Evolutionary conservation across 2,797 vertebrate species (phyloP).

Genomic region (Brotula barbata): DNA sequence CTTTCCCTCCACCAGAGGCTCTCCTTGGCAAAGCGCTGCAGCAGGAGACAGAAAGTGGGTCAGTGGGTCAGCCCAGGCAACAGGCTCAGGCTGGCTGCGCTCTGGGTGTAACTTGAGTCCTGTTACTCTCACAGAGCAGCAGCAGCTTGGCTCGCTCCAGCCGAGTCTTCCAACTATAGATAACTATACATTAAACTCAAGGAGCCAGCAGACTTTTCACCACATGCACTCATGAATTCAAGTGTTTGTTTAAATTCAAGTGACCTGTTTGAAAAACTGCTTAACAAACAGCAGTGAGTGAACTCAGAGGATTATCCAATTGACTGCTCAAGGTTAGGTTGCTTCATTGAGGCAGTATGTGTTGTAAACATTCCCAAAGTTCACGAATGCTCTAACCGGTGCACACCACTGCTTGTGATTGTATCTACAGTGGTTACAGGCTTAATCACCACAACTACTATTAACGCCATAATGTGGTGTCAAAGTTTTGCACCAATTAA

Average conservation of each 20-base stretch:
- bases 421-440: no score
- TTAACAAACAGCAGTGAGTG: neutral
- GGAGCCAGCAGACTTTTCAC: neutral
- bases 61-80: slow-evolving; percentile 80
- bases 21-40: slow-evolving; percentile 53
- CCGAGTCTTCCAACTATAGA: slow-evolving; percentile 39
- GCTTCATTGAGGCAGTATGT: neutral
- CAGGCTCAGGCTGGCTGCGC: slow-evolving; percentile 60
- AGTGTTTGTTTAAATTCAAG: neutral
- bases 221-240: neutral
- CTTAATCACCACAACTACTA: no score
- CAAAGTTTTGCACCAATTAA: no score
- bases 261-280: neutral
- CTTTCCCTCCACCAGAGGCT: slow-evolving; percentile 53
- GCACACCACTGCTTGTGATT: neutral
- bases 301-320: neutral
- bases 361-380: slow-evolving; percentile 6
- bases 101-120: slow-evolving; percentile 64
- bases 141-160: slow-evolving; percentile 16
- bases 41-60: slow-evolving; percentile 78
- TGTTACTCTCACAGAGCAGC: slow-evolving; percentile 47
- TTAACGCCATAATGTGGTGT: no score
- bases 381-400: neutral
- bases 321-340: neutral
- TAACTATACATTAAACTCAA: neutral